Base-by-base conservation (phyloP, 2,888 invertebrate species). In the Drosophila paranaensis region DNA sequence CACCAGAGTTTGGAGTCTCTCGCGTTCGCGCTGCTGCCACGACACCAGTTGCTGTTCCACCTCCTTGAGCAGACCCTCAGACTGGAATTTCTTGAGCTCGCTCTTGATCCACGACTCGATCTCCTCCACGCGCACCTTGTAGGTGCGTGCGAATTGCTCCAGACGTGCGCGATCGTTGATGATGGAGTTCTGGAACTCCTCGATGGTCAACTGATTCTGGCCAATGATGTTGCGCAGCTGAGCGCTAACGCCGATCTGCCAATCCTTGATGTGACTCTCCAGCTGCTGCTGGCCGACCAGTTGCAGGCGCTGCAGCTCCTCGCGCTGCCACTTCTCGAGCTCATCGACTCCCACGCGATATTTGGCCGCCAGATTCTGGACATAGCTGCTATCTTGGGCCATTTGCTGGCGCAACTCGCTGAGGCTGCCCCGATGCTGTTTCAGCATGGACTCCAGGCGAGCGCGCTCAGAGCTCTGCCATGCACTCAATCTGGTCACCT, bases 281-380 rank as follows among this genome's bases (percentile, higher is more conserved):
- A 85, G 79, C 37, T 88, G 87, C 45, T 83, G 87, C 35, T 88
- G 89, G 0, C 89, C 89, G 0, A 63, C 82, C 27, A 84, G 66
- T 35, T 91, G 90, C 43, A 92, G 74, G 3, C 93, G 88, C n/a
- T 90, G 81, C 53, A 93, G 48, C 55, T 92, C 92, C 27, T 88
- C 76, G 6, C 88, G 85, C 60, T 92, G 92, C 92, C 92, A 92
- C 33, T 90, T 88, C 63, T 92, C 92, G 9, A 92, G 75, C 40
- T 92, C 93, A 20, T 92, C 92, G 50, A 92, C 87, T 42, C 88
- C 90, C 1, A 92, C 89, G 14, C 92, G 90, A 57, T 92, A 92
- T 50, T 92, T 91, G 35, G 82, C 79, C 4, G 92, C 91, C 66
- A 92, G 43, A 9, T 73, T 76, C 67, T 91, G 84, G 0, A 92